Evolutionary conservation across 2,113 vertebrate genomes (phyloP).

Genomic region (Melospiza georgiana): DNA sequence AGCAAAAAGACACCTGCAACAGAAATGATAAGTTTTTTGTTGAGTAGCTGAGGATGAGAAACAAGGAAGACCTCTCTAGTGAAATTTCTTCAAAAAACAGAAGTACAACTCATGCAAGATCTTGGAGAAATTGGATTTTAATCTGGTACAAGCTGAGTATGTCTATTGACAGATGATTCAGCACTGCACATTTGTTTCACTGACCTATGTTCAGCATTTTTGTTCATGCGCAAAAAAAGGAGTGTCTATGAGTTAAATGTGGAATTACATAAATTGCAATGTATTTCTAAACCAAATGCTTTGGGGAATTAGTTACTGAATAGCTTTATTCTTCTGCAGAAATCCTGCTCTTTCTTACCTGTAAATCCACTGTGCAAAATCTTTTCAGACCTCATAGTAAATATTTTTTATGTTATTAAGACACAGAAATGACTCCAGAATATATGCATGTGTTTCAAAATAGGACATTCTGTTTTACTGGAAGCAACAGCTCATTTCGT

Average conservation of each 20-base stretch:
- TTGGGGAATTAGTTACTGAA: not conserved
- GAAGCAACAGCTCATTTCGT: not conserved
- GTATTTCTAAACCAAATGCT: not conserved
- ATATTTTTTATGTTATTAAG: not conserved
- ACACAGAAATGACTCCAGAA: not conserved
- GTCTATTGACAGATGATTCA: not conserved
- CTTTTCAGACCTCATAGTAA: not conserved
- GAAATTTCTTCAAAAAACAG: not conserved
- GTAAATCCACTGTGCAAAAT: not conserved
- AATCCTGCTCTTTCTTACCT: not conserved
- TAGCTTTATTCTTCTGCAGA: not conserved
- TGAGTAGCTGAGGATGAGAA: not conserved
- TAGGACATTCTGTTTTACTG: not conserved
- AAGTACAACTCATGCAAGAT: not conserved
- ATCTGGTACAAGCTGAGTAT: not conserved
- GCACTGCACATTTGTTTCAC: not conserved
- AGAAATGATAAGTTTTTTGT: not conserved
- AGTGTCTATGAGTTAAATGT: not conserved
- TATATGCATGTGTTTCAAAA: not conserved
- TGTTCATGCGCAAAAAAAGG: not conserved
- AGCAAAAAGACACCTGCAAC: not conserved
- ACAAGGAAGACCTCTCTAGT: not conserved
- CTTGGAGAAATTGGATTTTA: not conserved
- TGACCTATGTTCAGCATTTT: not conserved
- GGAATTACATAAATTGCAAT: not conserved